These are phyloP conservation scores for Parotocinclus haroldoi DNA, from an alignment of 2,797 vertebrate genomes.

Conservation along the genomic window DNA sequence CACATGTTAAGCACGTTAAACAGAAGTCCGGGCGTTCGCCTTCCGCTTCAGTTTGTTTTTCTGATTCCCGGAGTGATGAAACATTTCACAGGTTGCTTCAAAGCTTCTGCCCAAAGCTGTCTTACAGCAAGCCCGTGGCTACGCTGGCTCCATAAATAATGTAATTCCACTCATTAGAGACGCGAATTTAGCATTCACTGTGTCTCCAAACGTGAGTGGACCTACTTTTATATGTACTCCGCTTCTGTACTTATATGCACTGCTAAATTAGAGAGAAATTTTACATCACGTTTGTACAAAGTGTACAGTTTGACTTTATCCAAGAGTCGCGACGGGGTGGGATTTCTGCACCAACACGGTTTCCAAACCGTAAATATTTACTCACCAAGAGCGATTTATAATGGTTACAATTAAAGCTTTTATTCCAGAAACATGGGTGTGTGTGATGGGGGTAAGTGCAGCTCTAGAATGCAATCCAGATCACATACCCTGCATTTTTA, in stretches of 20 bases:
- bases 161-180: constrained; percentile 27
- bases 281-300: too few species aligned
- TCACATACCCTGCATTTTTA: too few species aligned
- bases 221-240: neutral
- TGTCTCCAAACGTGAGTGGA: constrained; percentile 8
- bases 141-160: constrained; percentile 39
- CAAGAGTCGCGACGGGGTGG: too few species aligned
- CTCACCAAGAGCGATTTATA: too few species aligned
- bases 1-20: constrained; percentile 19
- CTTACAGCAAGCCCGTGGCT: constrained; percentile 50
- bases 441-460: too few species aligned
- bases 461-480: too few species aligned
- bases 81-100: constrained; percentile 57
- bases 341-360: too few species aligned
- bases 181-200: constrained; percentile 22
- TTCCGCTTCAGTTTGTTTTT: constrained; percentile 12
- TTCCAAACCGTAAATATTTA: too few species aligned
- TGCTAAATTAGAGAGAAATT: too few species aligned
- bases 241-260: neutral
- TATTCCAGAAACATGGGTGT: too few species aligned
- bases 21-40: constrained; percentile 3
- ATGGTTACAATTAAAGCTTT: too few species aligned
- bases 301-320: too few species aligned
- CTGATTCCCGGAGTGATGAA: constrained; percentile 37
- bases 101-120: constrained; percentile 49